Evolutionary conservation across 2,113 vertebrate genomes (phyloP).

Genomic region (Dipodomys merriami): DNA sequence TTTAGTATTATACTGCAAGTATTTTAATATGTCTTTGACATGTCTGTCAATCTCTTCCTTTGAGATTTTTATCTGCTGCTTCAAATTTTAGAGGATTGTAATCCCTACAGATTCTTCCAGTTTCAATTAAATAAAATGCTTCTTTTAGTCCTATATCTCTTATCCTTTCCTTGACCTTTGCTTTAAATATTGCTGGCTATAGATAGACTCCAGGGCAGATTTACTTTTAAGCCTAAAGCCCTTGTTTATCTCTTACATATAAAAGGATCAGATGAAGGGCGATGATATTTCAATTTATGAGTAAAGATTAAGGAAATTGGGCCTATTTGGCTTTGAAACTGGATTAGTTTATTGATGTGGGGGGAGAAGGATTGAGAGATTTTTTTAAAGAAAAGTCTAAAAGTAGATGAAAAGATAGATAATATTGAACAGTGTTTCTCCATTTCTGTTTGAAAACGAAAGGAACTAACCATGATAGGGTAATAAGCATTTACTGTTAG

Average conservation of each 20-base stretch:
- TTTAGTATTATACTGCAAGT: constrained; percentile 10
- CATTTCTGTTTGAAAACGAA: constrained; percentile 53
- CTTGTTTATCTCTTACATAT: constrained; percentile 39
- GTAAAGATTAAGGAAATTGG: constrained; percentile 45
- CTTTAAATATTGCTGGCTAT: constrained; percentile 36
- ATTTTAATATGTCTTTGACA: constrained; percentile 41
- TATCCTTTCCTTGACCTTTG: constrained; percentile 48
- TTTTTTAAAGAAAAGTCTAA: constrained; percentile 26
- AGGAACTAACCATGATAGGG: background rate
- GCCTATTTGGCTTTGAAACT: constrained; percentile 47
- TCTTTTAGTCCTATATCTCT: background rate
- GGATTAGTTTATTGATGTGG: constrained; percentile 30
- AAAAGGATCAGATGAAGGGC: constrained; percentile 24
- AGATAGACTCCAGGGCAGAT: constrained; percentile 18
- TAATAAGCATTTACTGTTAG: constrained; percentile 32
- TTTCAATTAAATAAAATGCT: constrained; percentile 54
- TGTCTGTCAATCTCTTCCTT: background rate
- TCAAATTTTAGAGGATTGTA: constrained; percentile 43
- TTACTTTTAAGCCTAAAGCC: background rate
- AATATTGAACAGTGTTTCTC: constrained; percentile 9
- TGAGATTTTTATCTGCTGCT: constrained; percentile 39
- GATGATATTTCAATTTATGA: constrained; percentile 43
- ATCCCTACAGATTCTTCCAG: constrained; percentile 11
- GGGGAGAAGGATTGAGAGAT: constrained; percentile 6
- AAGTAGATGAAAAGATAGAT: constrained; percentile 46